Base-by-base conservation (phyloP, 2,888 invertebrate genomes). In the Athripsodes cinereus region DNA sequence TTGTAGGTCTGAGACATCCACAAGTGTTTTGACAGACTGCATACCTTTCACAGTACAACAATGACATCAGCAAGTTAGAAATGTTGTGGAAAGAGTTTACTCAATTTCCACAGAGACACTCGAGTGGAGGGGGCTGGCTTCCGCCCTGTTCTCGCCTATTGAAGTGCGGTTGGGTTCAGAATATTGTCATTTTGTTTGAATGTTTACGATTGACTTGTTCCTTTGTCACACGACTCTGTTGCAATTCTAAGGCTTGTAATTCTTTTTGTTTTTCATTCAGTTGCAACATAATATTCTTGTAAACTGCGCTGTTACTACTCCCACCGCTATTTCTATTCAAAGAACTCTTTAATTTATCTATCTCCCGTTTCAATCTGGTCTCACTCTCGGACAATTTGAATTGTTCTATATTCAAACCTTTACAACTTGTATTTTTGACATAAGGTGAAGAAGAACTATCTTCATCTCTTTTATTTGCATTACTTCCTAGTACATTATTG, bases 151-250 rank as follows among this genome's bases (percentile, higher is more conserved):
- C n/a, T n/a, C n/a, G n/a, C n/a, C n/a, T n/a, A n/a, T n/a, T n/a
- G n/a, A n/a, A n/a, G n/a, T n/a, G n/a, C n/a, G n/a, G n/a, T n/a
- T n/a, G n/a, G n/a, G n/a, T 21, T 75, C 80, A 91, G 80, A 92
- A 92, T 65, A 88, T 78, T 48, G 85, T 83, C 74, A 91, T 78
- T 74, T 90, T 90, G 66, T 84, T 84, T 70, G 87, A 86, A 68
- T 85, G 85, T 65, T 83, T 87, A 63, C 91, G 79, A 49, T 82
- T 78, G 65, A 75, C 82, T 68, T 90, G 88, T 72, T 92, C 91
- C 62, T 79, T 82, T 47, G 78, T 72, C 58, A 92, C 84, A 65
- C 78, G 82, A 52, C 72, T 78, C 62, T 88, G 88, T 53, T 81
- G 82, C 31, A 74, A 77, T 65, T 77, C 78, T 22, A 90, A 76